These are phyloP conservation scores for Oryzias dopingdopingensis DNA, from an alignment of 2,797 vertebrate species.

Conservation along the genomic window DNA sequence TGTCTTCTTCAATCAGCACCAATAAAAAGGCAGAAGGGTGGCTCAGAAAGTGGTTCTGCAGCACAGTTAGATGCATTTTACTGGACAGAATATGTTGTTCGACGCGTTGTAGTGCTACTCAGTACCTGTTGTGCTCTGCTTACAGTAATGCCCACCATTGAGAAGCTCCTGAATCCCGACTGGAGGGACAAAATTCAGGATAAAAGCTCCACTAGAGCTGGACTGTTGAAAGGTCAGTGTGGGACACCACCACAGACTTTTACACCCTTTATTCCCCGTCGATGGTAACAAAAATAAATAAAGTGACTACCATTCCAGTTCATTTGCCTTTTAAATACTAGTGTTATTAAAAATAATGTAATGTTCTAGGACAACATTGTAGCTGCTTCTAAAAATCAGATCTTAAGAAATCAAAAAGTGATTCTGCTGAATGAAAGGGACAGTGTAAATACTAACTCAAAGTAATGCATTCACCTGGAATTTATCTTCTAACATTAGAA, in stretches of 20 bases:
- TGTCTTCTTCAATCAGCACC: slow-evolving; percentile 56
- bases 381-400: too few species aligned
- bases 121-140: slow-evolving; percentile 59
- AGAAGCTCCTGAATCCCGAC: slow-evolving; percentile 90
- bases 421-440: too few species aligned
- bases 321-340: too few species aligned
- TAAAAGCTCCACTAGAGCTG: slow-evolving; percentile 73
- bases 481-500: too few species aligned
- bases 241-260: slow-evolving; percentile 20
- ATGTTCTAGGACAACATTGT: too few species aligned
- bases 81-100: slow-evolving; percentile 42
- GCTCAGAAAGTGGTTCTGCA: slow-evolving; percentile 37
- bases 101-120: slow-evolving; percentile 24
- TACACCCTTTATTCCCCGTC: not conserved
- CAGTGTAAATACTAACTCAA: too few species aligned
- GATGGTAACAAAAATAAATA: not conserved
- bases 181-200: slow-evolving; percentile 93
- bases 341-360: too few species aligned
- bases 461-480: too few species aligned
- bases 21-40: slow-evolving; percentile 50
- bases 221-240: slow-evolving; percentile 88
- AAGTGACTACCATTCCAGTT: too few species aligned
- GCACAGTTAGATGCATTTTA: slow-evolving; percentile 44
- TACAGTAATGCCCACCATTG: slow-evolving; percentile 92
- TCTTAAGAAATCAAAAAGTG: too few species aligned